These are phyloP conservation scores for Porites lobata DNA, from an alignment of 92 coral and sea anemone genomes.

Conservation along the genomic window DNA sequence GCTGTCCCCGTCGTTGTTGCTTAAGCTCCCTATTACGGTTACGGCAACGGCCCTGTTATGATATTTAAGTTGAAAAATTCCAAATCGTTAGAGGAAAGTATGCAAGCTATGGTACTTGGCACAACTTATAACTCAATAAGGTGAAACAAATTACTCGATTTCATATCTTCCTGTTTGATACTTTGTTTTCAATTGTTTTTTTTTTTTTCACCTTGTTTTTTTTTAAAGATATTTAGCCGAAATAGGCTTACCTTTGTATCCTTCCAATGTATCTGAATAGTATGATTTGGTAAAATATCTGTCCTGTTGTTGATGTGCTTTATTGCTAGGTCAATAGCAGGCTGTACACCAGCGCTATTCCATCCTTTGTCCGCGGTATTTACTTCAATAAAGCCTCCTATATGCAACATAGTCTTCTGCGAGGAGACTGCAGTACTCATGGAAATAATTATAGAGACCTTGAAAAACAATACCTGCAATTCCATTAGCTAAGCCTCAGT, in stretches of 20 bases:
- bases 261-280: constrained; percentile 49
- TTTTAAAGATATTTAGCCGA: background rate
- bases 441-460: background rate
- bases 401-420: constrained; percentile 53
- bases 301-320: constrained; percentile 60
- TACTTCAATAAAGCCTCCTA: constrained; percentile 67
- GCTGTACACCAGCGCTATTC: constrained; percentile 70
- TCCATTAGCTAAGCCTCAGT: too few species aligned
- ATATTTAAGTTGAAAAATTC: too few species aligned
- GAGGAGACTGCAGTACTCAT: background rate
- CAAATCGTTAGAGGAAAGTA: too few species aligned
- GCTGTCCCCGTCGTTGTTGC: too few species aligned
- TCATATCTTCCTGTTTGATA: too few species aligned
- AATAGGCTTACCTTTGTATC: constrained; percentile 68
- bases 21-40: too few species aligned
- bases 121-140: too few species aligned
- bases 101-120: too few species aligned
- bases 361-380: constrained; percentile 64
- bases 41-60: too few species aligned
- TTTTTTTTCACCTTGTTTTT: too few species aligned
- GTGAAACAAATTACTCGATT: too few species aligned
- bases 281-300: constrained; percentile 39
- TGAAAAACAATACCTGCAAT: background rate
- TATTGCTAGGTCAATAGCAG: constrained; percentile 67
- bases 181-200: too few species aligned